Conservation (phyloP, 2,113 vertebrate genomes). For the Danio rerio region DNA sequence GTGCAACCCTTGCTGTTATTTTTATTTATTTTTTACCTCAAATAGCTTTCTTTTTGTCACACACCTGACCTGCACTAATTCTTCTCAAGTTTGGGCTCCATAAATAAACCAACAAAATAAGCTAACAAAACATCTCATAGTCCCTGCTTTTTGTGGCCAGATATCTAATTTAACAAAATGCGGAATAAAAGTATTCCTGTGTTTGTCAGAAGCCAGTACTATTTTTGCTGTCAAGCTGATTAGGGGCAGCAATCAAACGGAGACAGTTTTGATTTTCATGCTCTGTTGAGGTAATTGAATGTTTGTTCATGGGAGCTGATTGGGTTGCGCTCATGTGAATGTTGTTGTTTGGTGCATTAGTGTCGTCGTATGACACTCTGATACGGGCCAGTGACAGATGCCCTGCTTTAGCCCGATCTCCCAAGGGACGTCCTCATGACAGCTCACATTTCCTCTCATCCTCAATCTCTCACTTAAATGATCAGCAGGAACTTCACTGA, state of each 20-base stretch:
- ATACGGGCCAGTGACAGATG: constrained; percentile 58
- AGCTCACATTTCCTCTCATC: constrained; percentile 54
- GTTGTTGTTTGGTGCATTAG: constrained; percentile 56
- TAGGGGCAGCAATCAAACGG: constrained; percentile 56
- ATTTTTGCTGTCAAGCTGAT: constrained; percentile 53
- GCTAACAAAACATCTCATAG: neutral
- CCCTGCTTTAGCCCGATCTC: constrained; percentile 48
- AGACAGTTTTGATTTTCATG: constrained; percentile 47
- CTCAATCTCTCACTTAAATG: constrained; percentile 44
- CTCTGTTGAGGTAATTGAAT: constrained; percentile 69
- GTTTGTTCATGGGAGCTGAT: constrained; percentile 68
- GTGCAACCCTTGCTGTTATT: constrained; percentile 4
- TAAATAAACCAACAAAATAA: neutral
- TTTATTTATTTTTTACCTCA: constrained; percentile 6
- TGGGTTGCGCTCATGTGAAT: constrained; percentile 58
- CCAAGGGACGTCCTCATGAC: constrained; percentile 39
- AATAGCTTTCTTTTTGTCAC: neutral
- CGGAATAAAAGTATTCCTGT: constrained; percentile 65
- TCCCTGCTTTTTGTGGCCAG: neutral
- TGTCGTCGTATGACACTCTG: constrained; percentile 40
- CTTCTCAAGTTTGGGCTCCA: neutral
- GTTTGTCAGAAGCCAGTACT: constrained; percentile 57
- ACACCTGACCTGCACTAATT: neutral
- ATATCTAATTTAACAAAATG: constrained; percentile 52
- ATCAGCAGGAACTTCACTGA: constrained; percentile 41